A percentile compares a stretch with the other conserved stretches of the same genome.
These are phyloP conservation scores for Stenodema calcarata DNA, from an alignment of 2,888 invertebrate genomes.

Conservation along the genomic window DNA sequence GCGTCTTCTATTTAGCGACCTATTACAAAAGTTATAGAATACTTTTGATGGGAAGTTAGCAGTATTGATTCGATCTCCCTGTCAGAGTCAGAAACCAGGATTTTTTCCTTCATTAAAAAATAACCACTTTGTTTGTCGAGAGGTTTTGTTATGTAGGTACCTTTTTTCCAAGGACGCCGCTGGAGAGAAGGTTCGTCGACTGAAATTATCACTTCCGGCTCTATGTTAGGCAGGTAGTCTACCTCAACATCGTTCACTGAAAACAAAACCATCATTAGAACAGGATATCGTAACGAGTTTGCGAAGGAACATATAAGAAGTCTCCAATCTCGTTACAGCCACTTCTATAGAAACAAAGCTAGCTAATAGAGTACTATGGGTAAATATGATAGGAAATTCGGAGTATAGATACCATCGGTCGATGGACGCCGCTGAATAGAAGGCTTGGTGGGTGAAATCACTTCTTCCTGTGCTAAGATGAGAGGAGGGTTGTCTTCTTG, in stretches of 20 bases:
- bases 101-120: too few relatives aligned
- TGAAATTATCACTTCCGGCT: background rate
- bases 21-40: too few relatives aligned
- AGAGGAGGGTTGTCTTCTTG: background rate
- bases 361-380: too few relatives aligned
- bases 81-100: too few relatives aligned
- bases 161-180: background rate
- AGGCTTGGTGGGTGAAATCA: background rate
- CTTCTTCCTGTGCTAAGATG: background rate
- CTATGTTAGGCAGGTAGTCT: background rate
- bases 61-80: too few relatives aligned
- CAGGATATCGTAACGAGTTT: background rate
- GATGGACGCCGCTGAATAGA: background rate
- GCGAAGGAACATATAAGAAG: background rate
- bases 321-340: background rate
- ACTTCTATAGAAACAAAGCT: background rate
- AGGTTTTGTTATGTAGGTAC: background rate
- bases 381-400: background rate
- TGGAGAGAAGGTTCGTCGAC: background rate
- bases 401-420: background rate
- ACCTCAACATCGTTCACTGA: background rate
- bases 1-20: too few relatives aligned
- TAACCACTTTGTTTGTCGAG: too few relatives aligned
- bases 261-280: background rate
- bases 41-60: too few relatives aligned